Evolutionary conservation across 2,797 vertebrate genomes (phyloP).

Genomic region (Rhyacichthys aspro): DNA sequence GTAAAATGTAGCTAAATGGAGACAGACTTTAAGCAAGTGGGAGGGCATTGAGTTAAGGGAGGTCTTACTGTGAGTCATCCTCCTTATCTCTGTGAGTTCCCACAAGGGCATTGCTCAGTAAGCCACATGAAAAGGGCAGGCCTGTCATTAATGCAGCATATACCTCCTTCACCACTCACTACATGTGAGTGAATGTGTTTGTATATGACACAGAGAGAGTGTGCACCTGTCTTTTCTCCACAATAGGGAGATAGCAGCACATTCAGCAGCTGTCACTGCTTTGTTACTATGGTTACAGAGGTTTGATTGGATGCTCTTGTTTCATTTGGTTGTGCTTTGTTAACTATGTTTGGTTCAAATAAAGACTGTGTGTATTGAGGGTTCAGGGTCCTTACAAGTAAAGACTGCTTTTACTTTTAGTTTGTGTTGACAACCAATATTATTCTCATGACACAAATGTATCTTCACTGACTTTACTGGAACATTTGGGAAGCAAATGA

Average conservation of each 20-base stretch:
- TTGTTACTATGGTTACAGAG: slow-evolving; percentile 55
- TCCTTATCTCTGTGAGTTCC: slow-evolving; percentile 36
- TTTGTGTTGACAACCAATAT: too few species aligned
- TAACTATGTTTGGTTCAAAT: slow-evolving; percentile 1
- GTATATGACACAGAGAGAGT: neutral
- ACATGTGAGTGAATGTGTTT: slow-evolving; percentile 2
- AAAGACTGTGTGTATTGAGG: neutral
- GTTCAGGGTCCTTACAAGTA: too few species aligned
- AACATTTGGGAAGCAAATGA: too few species aligned
- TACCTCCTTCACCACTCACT: slow-evolving; percentile 19
- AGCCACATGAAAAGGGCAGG: slow-evolving; percentile 50
- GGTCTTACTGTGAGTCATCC: slow-evolving; percentile 61
- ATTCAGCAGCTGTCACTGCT: slow-evolving; percentile 35
- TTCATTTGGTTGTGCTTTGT: slow-evolving; percentile 4
- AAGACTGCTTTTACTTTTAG: too few species aligned
- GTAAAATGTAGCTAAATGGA: slow-evolving; percentile 3
- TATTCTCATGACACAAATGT: too few species aligned
- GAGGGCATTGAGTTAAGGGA: slow-evolving; percentile 14
- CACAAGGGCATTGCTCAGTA: slow-evolving; percentile 29
- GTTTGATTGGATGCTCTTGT: slow-evolving; percentile 21
- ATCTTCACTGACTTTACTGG: too few species aligned
- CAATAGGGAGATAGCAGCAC: slow-evolving; percentile 14
- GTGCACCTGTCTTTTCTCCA: slow-evolving; percentile 5
- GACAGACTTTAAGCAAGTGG: slow-evolving; percentile 3
- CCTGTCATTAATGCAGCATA: slow-evolving; percentile 50